These are phyloP conservation scores for Anser cygnoides DNA, from an alignment of 2,113 vertebrate species.

Conservation along the genomic window DNA sequence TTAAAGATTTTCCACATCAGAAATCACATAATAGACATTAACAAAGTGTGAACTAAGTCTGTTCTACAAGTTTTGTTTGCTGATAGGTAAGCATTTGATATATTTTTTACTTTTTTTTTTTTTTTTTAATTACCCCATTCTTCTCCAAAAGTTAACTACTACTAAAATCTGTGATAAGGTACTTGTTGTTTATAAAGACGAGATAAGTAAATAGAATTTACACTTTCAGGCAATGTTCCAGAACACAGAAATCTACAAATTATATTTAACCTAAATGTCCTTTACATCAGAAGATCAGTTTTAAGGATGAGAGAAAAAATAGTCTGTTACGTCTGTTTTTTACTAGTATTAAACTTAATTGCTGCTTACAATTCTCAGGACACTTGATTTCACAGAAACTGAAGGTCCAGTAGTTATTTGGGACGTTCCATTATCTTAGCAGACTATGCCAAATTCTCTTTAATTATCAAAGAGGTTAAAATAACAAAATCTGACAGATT, in stretches of 20 bases:
- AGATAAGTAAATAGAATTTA: neutral
- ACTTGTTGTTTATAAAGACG: neutral
- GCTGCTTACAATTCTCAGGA: neutral
- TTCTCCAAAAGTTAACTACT: neutral
- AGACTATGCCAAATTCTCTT: neutral
- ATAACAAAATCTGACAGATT: slow-evolving; percentile 36
- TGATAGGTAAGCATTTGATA: neutral
- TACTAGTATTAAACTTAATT: neutral
- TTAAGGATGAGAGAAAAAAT: neutral
- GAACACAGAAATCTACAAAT: neutral
- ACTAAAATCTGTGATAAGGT: neutral
- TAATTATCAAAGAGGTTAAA: slow-evolving; percentile 19
- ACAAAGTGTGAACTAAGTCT: neutral
- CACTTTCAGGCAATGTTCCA: neutral
- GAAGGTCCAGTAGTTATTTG: neutral
- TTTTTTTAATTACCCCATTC: neutral
- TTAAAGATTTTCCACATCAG: neutral
- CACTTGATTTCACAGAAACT: neutral
- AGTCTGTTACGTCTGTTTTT: neutral
- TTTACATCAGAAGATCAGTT: neutral
- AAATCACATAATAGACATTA: neutral
- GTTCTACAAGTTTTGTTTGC: neutral
- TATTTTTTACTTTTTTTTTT: neutral
- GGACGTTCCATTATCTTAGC: neutral
- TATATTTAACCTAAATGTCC: neutral